Evolutionary conservation across 2,797 vertebrate genomes (phyloP).

Genomic region (Eulemur rubriventer): DNA sequence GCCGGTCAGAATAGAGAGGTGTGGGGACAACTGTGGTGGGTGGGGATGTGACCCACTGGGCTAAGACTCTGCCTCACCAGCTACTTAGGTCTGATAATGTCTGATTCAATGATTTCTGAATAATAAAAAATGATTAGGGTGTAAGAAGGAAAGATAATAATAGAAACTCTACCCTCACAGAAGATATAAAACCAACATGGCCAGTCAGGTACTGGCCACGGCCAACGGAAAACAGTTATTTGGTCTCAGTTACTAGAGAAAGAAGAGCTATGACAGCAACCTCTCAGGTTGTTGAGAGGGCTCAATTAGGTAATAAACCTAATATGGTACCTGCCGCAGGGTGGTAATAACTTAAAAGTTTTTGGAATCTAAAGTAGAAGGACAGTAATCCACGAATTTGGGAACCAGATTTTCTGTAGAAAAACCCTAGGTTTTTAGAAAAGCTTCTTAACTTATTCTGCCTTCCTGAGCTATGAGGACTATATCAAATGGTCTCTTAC

Average conservation of each 20-base stretch:
- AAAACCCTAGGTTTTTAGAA: not conserved
- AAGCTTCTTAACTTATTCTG: not conserved
- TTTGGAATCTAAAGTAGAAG: conserved; percentile 15
- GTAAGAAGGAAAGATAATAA: not conserved
- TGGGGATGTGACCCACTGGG: fast-evolving
- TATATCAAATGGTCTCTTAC: not conserved
- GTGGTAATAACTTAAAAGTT: not conserved
- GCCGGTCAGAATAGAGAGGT: not conserved
- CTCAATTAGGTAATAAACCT: not conserved
- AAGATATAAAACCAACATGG: not conserved
- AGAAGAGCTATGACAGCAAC: not conserved
- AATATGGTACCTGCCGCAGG: not conserved
- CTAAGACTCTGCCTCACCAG: not conserved
- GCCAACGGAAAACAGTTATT: not conserved
- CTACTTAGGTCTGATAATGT: not conserved
- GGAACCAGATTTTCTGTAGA: not conserved
- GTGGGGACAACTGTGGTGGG: not conserved
- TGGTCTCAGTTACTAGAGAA: not conserved
- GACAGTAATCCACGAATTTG: not conserved
- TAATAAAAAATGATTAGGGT: not conserved
- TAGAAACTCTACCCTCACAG: not conserved
- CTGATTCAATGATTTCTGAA: not conserved
- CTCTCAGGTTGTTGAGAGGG: not conserved
- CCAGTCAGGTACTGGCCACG: no score
- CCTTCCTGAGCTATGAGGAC: not conserved